phyloP scores from a whole-genome alignment of 2,797 vertebrate genomes.

The Tenualosa thibaudeaui region DNA sequence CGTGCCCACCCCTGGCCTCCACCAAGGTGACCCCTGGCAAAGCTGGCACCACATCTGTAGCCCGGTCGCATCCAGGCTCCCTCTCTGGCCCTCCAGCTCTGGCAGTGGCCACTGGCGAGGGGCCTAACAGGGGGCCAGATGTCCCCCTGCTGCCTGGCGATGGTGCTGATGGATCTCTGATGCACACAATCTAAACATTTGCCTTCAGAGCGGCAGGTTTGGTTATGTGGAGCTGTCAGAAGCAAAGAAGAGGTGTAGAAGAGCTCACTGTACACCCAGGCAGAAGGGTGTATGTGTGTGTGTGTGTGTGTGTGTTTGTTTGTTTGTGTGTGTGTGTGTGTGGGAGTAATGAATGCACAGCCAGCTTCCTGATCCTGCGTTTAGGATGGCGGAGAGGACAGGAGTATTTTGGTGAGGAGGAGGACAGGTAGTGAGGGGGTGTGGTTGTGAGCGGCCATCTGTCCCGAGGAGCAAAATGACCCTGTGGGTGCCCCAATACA shows the following conservation, averaged over 20 bases:
- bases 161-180: slow-evolving; percentile 50
- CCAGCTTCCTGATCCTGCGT: neutral
- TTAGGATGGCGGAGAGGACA: neutral
- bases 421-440: slow-evolving; percentile 24
- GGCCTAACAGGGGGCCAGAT: slow-evolving; percentile 54
- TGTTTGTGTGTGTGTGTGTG: neutral
- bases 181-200: slow-evolving; percentile 65
- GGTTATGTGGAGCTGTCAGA: neutral
- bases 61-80: slow-evolving; percentile 50
- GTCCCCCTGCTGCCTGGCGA: slow-evolving; percentile 55
- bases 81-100: slow-evolving; percentile 21
- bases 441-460: slow-evolving; percentile 40
- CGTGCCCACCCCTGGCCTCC: slow-evolving; percentile 45
- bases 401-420: neutral
- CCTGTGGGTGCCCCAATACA: slow-evolving; percentile 42
- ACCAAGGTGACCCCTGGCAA: slow-evolving; percentile 67
- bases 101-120: slow-evolving; percentile 47
- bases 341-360: neutral
- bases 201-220: slow-evolving; percentile 5
- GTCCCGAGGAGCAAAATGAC: slow-evolving; percentile 50
- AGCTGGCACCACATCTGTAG: slow-evolving; percentile 66
- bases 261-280: neutral
- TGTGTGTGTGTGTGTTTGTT: too few species aligned
- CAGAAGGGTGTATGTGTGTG: neutral
- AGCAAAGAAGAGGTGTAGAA: neutral